These are phyloP conservation scores for Helicoverpa armigera DNA, from an alignment of 1,140 invertebrate species.

Conservation along the genomic window DNA sequence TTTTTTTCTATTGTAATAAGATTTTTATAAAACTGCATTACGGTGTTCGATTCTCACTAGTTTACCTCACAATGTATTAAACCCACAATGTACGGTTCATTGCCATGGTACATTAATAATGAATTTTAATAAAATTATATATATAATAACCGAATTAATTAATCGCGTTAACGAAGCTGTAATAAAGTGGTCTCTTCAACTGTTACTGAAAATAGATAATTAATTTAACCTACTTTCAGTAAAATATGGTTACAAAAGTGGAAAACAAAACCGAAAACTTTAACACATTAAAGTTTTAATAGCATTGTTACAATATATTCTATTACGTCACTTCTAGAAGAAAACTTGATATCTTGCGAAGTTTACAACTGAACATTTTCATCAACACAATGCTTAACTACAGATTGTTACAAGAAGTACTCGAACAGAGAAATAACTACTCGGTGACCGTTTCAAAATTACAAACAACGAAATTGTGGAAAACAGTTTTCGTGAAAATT, in stretches of 20 bases:
- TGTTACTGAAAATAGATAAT: not conserved
- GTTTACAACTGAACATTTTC: slow-evolving; percentile 28
- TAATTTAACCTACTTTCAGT: slow-evolving; percentile 17
- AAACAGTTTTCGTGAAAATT: slow-evolving; percentile 48
- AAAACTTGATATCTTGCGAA: slow-evolving; percentile 21
- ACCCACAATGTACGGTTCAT: too few species aligned
- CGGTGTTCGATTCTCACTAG: too few species aligned
- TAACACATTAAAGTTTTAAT: slow-evolving; percentile 35
- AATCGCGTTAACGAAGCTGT: not conserved
- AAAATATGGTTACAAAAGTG: slow-evolving; percentile 15
- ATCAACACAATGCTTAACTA: slow-evolving; percentile 37
- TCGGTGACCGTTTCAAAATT: slow-evolving; percentile 12
- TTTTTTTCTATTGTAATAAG: too few species aligned
- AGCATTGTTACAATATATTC: slow-evolving; percentile 25
- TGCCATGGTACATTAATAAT: too few species aligned
- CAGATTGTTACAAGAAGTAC: slow-evolving; percentile 22
- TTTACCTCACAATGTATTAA: too few species aligned
- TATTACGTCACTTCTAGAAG: slow-evolving; percentile 22
- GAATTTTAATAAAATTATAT: not conserved
- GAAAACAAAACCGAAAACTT: slow-evolving; percentile 25
- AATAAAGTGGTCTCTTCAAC: not conserved
- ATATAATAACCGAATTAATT: not conserved
- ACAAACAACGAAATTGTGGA: slow-evolving; percentile 35
- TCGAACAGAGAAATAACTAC: slow-evolving; percentile 25
- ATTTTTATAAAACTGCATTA: too few species aligned